Percentiles rank a stretch among this genome's conserved stretches.
These are phyloP conservation scores for Xanthia togata DNA, from an alignment of 2,888 invertebrate genomes.

Conservation along the genomic window DNA sequence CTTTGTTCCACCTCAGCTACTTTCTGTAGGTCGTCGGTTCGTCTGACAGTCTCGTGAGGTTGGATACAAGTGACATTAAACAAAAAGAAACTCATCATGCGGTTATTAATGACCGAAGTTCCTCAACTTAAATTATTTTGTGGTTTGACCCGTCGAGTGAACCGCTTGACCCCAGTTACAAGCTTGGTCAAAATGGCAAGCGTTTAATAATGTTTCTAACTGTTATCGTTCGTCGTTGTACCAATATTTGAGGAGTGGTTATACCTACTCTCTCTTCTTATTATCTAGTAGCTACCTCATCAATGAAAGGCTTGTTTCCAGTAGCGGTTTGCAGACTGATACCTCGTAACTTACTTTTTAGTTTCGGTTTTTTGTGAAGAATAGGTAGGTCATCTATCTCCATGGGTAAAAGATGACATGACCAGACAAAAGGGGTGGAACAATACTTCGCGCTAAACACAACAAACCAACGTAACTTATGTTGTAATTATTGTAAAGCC, in stretches of 20 bases:
- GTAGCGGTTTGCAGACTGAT: neutral
- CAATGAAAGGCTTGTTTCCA: neutral
- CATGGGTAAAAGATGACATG: no score
- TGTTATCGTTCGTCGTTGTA: neutral
- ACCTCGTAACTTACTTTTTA: neutral
- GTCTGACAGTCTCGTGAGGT: neutral
- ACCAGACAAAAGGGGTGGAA: no score
- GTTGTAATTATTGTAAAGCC: no score
- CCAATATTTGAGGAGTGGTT: neutral
- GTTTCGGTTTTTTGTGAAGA: slow-evolving; percentile 6
- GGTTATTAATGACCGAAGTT: slow-evolving; percentile 38
- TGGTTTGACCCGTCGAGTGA: slow-evolving; percentile 30
- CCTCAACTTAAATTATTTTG: slow-evolving; percentile 45
- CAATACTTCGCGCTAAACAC: no score
- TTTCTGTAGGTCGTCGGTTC: slow-evolving; percentile 5
- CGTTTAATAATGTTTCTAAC: neutral
- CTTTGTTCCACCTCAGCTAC: slow-evolving; percentile 14
- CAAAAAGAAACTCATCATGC: slow-evolving; percentile 40
- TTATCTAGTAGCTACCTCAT: neutral
- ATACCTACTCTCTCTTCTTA: neutral
- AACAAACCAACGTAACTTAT: no score
- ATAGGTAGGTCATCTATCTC: neutral
- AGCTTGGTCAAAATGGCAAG: neutral
- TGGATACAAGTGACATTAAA: slow-evolving; percentile 7
- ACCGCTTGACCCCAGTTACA: slow-evolving; percentile 18